phyloP scores from a whole-genome alignment of 2,888 invertebrate genomes.

The Apocheima hispidaria region DNA sequence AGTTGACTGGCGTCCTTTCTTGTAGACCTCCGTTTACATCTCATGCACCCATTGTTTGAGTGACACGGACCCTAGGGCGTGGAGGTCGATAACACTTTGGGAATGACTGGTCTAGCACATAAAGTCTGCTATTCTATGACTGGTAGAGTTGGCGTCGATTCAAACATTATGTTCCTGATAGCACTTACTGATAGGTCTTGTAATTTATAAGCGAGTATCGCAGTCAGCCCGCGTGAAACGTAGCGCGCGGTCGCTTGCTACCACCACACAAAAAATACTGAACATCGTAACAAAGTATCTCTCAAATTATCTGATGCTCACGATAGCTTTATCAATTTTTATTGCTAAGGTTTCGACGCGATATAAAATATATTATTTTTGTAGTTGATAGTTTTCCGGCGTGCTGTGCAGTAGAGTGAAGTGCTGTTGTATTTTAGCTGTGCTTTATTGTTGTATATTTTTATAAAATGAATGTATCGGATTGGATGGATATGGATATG shows the following conservation, averaged over 20 bases:
- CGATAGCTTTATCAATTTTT: constrained; percentile 63
- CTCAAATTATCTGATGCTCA: constrained; percentile 63
- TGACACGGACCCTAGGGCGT: too few relatives aligned
- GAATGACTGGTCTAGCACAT: background rate
- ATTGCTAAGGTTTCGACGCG: constrained; percentile 46
- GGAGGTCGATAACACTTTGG: background rate
- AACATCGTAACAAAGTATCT: constrained; percentile 44
- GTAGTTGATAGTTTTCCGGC: constrained; percentile 50
- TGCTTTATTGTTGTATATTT: constrained; percentile 27
- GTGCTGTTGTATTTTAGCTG: constrained; percentile 37
- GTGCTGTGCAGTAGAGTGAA: constrained; percentile 49
- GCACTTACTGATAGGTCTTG: constrained; percentile 23
- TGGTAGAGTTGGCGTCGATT: constrained; percentile 12
- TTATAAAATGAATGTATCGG: constrained; percentile 61
- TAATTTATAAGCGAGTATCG: constrained; percentile 2
- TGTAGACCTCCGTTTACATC: too few relatives aligned
- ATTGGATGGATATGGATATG: constrained; percentile 47
- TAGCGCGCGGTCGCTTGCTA: constrained; percentile 62
- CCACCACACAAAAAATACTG: constrained; percentile 38
- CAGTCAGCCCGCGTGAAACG: constrained; percentile 49
- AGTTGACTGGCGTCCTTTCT: too few relatives aligned
- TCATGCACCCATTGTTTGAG: too few relatives aligned
- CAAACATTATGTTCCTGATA: constrained; percentile 14
- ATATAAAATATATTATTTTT: constrained; percentile 44
- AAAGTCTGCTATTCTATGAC: constrained; percentile 6